Evolutionary conservation across 2,797 vertebrate species (phyloP).

Genomic region (Eospalax fontanierii): DNA sequence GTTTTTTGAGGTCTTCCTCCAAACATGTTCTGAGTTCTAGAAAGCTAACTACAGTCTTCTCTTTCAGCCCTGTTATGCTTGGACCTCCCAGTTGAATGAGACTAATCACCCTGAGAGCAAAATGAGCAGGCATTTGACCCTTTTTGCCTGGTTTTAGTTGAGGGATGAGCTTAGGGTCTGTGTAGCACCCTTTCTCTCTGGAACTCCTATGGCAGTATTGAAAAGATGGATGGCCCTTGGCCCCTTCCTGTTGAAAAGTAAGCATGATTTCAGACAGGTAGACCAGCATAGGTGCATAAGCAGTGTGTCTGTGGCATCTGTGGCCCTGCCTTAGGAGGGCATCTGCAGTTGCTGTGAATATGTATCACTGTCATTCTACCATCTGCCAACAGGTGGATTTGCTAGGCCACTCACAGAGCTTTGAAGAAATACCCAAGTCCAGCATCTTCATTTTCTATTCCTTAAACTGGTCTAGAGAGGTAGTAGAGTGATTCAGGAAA

Average conservation of each 20-base stretch:
- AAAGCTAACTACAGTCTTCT: conserved; percentile 16
- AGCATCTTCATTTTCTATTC: conserved; percentile 42
- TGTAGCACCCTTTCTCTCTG: background rate
- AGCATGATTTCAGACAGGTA: background rate
- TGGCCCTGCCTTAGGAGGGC: background rate
- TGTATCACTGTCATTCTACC: background rate
- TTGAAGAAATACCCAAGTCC: background rate
- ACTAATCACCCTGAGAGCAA: background rate
- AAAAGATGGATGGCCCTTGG: background rate
- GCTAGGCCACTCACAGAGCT: background rate
- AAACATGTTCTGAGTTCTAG: conserved; percentile 13
- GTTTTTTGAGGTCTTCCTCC: background rate
- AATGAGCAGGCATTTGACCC: background rate
- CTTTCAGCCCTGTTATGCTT: background rate
- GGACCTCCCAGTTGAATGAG: background rate
- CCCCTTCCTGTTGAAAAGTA: background rate
- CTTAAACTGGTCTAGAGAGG: background rate
- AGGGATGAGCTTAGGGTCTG: background rate
- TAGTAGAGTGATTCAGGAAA: background rate
- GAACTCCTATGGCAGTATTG: background rate
- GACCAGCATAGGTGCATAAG: rapidly evolving
- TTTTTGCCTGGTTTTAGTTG: background rate
- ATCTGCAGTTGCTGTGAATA: background rate
- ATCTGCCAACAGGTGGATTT: background rate
- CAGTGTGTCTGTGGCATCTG: rapidly evolving